Conservation (phyloP, 2,797 vertebrate species). For the Leptoclinus maculatus region DNA sequence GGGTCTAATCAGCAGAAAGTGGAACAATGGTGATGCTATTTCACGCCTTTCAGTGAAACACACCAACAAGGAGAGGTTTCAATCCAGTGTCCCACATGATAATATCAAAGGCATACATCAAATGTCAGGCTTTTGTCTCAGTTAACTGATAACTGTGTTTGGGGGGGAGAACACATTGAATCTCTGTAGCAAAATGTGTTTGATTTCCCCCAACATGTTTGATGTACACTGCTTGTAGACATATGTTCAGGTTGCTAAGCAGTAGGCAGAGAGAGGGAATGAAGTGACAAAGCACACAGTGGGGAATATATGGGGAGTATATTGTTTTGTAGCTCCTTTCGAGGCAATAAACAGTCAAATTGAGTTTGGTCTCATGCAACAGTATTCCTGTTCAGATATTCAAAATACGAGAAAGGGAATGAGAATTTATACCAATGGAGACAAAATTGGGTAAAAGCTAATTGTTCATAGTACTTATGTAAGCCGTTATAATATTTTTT, state of each 20-base stretch:
- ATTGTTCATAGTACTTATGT: background rate
- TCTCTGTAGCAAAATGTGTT: conserved; percentile 3
- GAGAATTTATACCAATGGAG: background rate
- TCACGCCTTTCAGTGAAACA: conserved; percentile 47
- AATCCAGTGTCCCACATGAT: conserved; percentile 12
- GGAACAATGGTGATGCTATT: conserved; percentile 48
- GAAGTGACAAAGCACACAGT: background rate
- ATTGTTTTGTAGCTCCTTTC: background rate
- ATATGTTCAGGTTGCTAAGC: conserved; percentile 1
- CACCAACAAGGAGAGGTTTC: conserved; percentile 33
- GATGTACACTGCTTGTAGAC: background rate
- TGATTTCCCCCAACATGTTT: conserved; percentile 3
- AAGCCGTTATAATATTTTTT: background rate
- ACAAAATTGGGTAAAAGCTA: background rate
- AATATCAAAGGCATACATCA: conserved; percentile 38
- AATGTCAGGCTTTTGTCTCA: conserved; percentile 35
- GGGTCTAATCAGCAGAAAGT: conserved; percentile 63
- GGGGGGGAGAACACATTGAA: conserved; percentile 11
- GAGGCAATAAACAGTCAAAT: background rate
- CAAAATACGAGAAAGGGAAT: background rate
- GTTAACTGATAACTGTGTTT: conserved; percentile 27
- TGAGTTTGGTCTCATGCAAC: conserved; percentile 11
- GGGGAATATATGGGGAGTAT: background rate
- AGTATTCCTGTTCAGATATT: background rate
- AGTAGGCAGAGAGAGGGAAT: background rate